These are phyloP conservation scores for Eretmochelys imbricata DNA, from an alignment of 2,113 vertebrate genomes.

Conservation along the genomic window DNA sequence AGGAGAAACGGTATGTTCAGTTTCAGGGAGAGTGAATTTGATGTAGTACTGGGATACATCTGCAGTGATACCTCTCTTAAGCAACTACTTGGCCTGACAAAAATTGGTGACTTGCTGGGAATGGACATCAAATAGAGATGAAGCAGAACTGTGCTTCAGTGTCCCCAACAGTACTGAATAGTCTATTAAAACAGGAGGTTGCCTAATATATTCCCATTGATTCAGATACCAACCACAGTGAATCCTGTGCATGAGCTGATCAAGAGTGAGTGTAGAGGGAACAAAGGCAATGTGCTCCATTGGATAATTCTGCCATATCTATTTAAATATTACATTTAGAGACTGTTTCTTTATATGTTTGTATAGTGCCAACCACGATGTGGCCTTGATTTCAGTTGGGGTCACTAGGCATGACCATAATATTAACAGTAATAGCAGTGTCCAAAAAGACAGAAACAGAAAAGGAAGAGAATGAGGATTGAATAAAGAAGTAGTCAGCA, in stretches of 20 bases:
- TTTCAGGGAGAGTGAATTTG: neutral
- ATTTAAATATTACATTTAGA: neutral
- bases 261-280: neutral
- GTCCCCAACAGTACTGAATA: neutral
- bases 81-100: neutral
- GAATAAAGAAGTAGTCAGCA: neutral
- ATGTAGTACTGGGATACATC: neutral
- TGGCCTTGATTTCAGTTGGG: neutral
- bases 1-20: neutral
- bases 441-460: neutral
- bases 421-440: neutral
- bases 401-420: neutral
- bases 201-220: neutral
- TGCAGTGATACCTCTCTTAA: neutral
- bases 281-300: neutral
- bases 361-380: neutral
- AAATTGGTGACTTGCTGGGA: neutral
- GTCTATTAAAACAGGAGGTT: neutral
- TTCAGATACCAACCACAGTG: no score
- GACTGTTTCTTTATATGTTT: no score
- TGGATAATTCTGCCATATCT: neutral
- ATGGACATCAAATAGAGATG: neutral
- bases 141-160: neutral
- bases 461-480: neutral
- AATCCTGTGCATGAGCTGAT: neutral